phyloP scores from a whole-genome alignment of 2,888 invertebrate species.

The Carabus problematicus region DNA sequence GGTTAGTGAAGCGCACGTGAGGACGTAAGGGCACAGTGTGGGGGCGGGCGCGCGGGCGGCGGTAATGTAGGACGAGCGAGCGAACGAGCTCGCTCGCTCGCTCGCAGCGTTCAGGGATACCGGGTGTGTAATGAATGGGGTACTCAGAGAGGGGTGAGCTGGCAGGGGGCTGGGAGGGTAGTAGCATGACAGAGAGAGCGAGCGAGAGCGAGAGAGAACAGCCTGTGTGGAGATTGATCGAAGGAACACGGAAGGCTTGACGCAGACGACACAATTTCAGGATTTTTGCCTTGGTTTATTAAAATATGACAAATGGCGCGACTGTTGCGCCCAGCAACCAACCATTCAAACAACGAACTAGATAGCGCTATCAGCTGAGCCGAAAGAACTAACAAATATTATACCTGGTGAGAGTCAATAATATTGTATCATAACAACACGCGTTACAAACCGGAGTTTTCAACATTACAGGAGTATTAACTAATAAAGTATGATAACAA shows the following conservation, averaged over 20 bases:
- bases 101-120: neutral
- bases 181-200: slow-evolving; percentile 15
- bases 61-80: slow-evolving; percentile 17
- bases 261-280: slow-evolving; percentile 22
- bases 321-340: neutral
- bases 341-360: neutral
- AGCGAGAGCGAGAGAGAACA: slow-evolving; percentile 11
- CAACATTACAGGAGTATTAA: no score
- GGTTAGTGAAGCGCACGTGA: no score
- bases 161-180: neutral
- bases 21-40: no score
- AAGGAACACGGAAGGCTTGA: slow-evolving; percentile 31
- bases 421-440: no score
- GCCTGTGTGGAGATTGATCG: slow-evolving; percentile 28
- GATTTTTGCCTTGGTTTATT: slow-evolving; percentile 22
- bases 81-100: slow-evolving; percentile 2
- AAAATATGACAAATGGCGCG: slow-evolving; percentile 27
- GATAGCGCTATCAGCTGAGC: no score
- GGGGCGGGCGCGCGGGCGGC: neutral
- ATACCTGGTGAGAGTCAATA: neutral
- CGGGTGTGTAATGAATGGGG: slow-evolving; percentile 21
- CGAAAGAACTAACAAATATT: slow-evolving; percentile 10
- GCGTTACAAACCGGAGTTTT: no score
- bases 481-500: no score
- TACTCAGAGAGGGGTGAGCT: neutral